These are phyloP conservation scores for Scelioninae gen. 2 DNA, from an alignment of 2,888 invertebrate species.

Conservation along the genomic window DNA sequence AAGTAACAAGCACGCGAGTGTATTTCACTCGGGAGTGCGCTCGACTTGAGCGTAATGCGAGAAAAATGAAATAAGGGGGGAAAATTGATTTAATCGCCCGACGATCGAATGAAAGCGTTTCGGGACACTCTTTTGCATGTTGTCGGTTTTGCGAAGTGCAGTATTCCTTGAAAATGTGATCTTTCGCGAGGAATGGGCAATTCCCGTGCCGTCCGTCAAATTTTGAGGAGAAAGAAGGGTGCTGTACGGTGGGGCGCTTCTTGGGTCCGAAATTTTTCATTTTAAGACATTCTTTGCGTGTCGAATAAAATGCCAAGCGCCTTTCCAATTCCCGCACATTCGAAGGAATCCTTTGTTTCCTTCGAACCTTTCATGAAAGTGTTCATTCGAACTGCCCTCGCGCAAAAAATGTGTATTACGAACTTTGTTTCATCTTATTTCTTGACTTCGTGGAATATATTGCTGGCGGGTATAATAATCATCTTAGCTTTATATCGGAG, in stretches of 20 bases:
- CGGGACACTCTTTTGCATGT: not conserved
- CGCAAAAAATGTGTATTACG: slow-evolving; percentile 29
- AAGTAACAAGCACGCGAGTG: slow-evolving; percentile 52
- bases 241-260: slow-evolving; percentile 21
- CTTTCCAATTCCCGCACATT: slow-evolving; percentile 27
- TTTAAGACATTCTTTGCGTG: slow-evolving; percentile 35
- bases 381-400: slow-evolving; percentile 33
- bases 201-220: too few relatives aligned
- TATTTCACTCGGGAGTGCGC: slow-evolving; percentile 42
- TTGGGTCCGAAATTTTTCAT: slow-evolving; percentile 19
- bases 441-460: slow-evolving; percentile 19
- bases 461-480: slow-evolving; percentile 26
- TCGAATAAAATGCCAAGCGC: slow-evolving; percentile 43
- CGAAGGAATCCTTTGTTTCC: slow-evolving; percentile 49
- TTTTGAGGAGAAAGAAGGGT: slow-evolving; percentile 2
- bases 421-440: slow-evolving; percentile 22
- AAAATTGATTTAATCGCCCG: slow-evolving; percentile 30
- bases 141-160: not conserved
- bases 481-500: slow-evolving; percentile 25
- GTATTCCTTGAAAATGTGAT: too few relatives aligned
- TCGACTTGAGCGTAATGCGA: slow-evolving; percentile 11
- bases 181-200: too few relatives aligned
- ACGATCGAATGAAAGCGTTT: slow-evolving; percentile 14
- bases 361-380: slow-evolving; percentile 36
- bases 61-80: slow-evolving; percentile 19